Conservation (phyloP, 2,888 invertebrate genomes). For the Drosophila algonquin region DNA sequence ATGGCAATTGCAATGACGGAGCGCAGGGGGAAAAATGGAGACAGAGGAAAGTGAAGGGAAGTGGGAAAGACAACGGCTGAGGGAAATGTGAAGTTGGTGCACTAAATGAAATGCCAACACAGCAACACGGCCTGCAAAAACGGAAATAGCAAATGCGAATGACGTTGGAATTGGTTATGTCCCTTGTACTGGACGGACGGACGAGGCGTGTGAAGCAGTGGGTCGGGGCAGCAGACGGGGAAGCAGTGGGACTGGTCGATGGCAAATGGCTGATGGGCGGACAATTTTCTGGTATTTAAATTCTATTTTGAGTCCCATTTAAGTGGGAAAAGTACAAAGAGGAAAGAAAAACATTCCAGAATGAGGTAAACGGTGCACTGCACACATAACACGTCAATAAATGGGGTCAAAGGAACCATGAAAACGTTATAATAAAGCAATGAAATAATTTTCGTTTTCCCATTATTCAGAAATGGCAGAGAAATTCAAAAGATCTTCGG, state of each 20-base stretch:
- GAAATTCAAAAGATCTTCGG: neutral
- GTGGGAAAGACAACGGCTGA: conserved; percentile 43
- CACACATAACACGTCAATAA: conserved; percentile 9
- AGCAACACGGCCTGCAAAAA: conserved; percentile 68
- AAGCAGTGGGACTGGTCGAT: conserved; percentile 14
- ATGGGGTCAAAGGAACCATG: neutral
- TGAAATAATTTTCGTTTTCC: neutral
- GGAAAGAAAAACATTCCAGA: neutral
- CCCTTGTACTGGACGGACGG: neutral
- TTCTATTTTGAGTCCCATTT: conserved; percentile 54
- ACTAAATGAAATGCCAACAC: conserved; percentile 77
- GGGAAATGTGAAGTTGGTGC: conserved; percentile 76
- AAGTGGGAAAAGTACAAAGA: conserved; percentile 29
- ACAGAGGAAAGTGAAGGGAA: neutral
- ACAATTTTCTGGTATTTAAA: conserved; percentile 70
- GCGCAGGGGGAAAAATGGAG: conserved; percentile 5
- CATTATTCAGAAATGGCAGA: too few species aligned
- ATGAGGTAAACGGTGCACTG: conserved; percentile 21
- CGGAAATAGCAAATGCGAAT: conserved; percentile 63
- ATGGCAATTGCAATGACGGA: conserved; percentile 70
- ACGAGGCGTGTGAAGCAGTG: neutral
- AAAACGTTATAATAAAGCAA: too few species aligned
- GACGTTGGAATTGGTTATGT: conserved; percentile 42
- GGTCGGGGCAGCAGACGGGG: neutral
- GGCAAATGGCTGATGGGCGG: conserved; percentile 28